A percentile compares a stretch with the other conserved stretches of the same genome.
These are phyloP conservation scores for Buphagus erythrorhynchus DNA, from an alignment of 2,797 vertebrate species.

Conservation along the genomic window DNA sequence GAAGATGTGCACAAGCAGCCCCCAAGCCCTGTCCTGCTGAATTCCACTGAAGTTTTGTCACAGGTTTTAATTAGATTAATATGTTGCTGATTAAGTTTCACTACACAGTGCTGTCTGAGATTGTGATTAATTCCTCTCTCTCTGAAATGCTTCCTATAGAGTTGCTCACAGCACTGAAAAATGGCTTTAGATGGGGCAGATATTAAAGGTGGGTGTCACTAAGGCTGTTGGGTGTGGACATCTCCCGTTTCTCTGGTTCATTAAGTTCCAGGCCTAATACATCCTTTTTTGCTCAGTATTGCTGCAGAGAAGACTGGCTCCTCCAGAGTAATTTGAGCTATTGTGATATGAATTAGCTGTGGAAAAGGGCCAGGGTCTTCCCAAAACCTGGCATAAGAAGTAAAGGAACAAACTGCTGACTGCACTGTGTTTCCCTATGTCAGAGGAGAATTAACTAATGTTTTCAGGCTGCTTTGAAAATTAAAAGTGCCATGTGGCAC, in stretches of 20 bases:
- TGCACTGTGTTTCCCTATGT: background rate
- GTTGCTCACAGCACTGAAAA: background rate
- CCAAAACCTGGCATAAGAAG: background rate
- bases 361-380: background rate
- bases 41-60: background rate
- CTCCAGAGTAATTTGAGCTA: background rate
- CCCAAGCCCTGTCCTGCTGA: background rate
- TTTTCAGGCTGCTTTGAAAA: slow-evolving; percentile 28
- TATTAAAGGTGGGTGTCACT: background rate
- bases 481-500: background rate
- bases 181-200: background rate
- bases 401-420: slow-evolving; percentile 9
- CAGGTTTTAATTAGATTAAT: background rate
- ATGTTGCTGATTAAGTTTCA: background rate
- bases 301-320: background rate
- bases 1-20: background rate
- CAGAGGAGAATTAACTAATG: background rate
- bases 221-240: background rate
- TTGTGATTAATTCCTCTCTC: background rate
- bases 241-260: background rate
- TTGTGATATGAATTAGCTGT: background rate
- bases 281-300: background rate
- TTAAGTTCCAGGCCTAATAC: background rate
- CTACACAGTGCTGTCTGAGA: background rate
- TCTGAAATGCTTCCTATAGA: background rate